Base-by-base conservation (phyloP, 2,797 vertebrate species). In the Orestias chungarensis region DNA sequence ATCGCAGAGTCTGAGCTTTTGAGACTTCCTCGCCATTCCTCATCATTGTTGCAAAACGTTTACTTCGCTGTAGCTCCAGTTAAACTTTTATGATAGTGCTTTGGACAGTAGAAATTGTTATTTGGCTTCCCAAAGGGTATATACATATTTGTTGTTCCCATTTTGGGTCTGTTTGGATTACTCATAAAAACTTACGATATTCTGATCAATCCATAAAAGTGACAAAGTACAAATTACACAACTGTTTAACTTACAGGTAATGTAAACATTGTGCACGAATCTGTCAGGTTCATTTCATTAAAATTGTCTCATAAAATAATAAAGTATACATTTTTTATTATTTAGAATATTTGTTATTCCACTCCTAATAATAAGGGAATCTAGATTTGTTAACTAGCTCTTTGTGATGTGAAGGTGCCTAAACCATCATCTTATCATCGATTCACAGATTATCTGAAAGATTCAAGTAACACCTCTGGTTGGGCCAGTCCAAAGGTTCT, bases 51-150 rank as follows among this genome's bases (percentile, higher is more conserved):
- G 11, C 33, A 14, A 62, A 25, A 15, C 14, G 6, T 23, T 35
- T 23, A 61, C 33, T 38, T 61, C 23, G 33, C 10, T 2, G 2
- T 23, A 40, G 23, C 25, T 61, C 59, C 59, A 62, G 59, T 40
- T 40, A 62, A 62, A 40, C 59, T 62, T 62, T 62, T 62, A 40
- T 62, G 59, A 40, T 62, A n/a, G 23, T 38, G 57, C 11, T 23
- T 62, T 10, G 23, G 23, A 62, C 12, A 15, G 35, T 40, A 62
- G 35, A 40, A n/a, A 40, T 40, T 33, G 6, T 33, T 4, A 38
- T 5, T 61, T 38, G 38, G 40, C 57, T n/a, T 61, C 33, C n/a
- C 29, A 57, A 18, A 31, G 31, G 54, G 54, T 29, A 18, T 10
- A 23, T n/a, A 3, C n/a, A 20, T n/a, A 7, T 35, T n/a, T 55